Conservation (phyloP, 2,113 vertebrate species). For the Alouatta palliata region DNA sequence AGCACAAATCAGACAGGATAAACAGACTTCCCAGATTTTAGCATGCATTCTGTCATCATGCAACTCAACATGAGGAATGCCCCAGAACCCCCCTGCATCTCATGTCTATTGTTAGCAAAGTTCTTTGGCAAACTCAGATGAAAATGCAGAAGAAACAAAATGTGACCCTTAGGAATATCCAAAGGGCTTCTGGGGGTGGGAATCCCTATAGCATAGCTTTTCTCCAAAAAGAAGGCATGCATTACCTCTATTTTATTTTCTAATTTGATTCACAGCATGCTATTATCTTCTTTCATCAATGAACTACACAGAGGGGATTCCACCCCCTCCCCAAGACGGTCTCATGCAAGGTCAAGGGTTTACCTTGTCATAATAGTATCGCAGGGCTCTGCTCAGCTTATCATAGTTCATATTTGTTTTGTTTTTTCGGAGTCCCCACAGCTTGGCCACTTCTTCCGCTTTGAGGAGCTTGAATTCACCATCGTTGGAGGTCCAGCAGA, state of each 20-base stretch:
- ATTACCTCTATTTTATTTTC: rapidly evolving
- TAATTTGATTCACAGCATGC: rapidly evolving
- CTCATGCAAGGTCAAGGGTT: not conserved
- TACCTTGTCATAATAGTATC: constrained; percentile 99
- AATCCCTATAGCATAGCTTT: not conserved
- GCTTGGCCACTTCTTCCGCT: constrained; percentile 97
- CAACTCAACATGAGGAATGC: not conserved
- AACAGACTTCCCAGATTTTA: not conserved
- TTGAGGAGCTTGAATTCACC: constrained; percentile 99
- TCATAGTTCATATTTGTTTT: constrained; percentile 99
- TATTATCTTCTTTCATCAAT: rapidly evolving
- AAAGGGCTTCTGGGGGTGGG: not conserved
- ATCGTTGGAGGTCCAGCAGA: constrained; percentile 97
- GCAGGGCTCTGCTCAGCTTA: constrained; percentile 96
- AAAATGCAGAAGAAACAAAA: not conserved
- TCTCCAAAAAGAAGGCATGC: not conserved
- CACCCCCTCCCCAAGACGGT: rapidly evolving
- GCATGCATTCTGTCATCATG: not conserved
- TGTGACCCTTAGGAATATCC: not conserved
- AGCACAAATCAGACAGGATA: not conserved
- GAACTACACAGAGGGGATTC: rapidly evolving
- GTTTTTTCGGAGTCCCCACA: constrained; percentile 98
- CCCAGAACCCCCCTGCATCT: not conserved
- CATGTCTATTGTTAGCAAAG: not conserved
- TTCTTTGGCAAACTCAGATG: not conserved